phyloP scores from a whole-genome alignment of 2,113 vertebrate genomes.

The Phyllostomus discolor region DNA sequence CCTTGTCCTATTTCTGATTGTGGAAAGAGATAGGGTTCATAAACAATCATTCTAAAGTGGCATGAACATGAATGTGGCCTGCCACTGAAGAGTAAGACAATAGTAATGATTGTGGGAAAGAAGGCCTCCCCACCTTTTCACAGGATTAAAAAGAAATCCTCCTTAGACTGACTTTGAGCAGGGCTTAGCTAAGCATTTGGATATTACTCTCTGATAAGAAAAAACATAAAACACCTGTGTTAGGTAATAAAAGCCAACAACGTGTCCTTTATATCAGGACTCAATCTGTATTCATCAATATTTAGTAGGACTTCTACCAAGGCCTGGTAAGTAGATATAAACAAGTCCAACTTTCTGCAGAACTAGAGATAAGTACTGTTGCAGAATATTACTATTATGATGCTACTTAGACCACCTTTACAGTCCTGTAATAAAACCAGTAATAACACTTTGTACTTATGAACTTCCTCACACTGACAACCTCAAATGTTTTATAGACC shows the following conservation, averaged over 20 bases:
- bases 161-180: slow-evolving; percentile 45
- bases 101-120: neutral
- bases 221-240: slow-evolving; percentile 64
- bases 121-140: neutral
- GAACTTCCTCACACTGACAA: slow-evolving; percentile 57
- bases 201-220: slow-evolving; percentile 63
- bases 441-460: slow-evolving; percentile 72
- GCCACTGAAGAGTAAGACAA: neutral
- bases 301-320: slow-evolving; percentile 38
- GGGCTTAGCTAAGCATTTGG: neutral
- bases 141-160: neutral
- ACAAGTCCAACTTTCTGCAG: neutral
- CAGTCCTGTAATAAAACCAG: slow-evolving; percentile 58
- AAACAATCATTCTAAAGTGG: neutral
- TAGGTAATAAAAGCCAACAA: slow-evolving; percentile 60
- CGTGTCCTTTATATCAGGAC: slow-evolving; percentile 24
- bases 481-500: slow-evolving; percentile 63
- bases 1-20: neutral
- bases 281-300: slow-evolving; percentile 33
- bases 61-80: accelerated
- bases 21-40: neutral
- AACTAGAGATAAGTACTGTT: slow-evolving; percentile 49
- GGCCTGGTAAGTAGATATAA: neutral
- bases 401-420: slow-evolving; percentile 55
- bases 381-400: neutral